Evolutionary conservation across 2,888 invertebrate species (phyloP), one percentile per base, ranked within the genome.

Genomic region (Pinctada fucata): DNA sequence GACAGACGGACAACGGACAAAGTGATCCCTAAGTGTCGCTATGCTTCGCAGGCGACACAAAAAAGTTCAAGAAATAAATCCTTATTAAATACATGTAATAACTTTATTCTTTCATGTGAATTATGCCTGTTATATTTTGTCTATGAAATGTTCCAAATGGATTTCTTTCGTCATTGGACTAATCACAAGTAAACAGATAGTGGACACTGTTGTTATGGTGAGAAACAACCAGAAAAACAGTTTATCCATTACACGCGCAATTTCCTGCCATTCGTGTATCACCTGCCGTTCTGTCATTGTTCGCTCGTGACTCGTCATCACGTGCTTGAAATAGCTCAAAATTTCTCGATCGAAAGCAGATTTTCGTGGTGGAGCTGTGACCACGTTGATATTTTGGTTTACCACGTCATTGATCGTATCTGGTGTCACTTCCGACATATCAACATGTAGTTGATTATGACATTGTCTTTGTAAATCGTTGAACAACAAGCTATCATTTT

Each of bases 161-260:
- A 87, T 83, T 13, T 86, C 72, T 72, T 89, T 88, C 5, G 87
- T 85, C 85, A 90, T 87, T 1, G 94, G 94, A 65, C 94, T 91
- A 71, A 94, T 88, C 50, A 94, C 90, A 5, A 94, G 90, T 68
- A 94, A 91, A 16, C 92, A 88, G 48, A 93, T 84, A 2, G 93
- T 93, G n/a, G 94, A 93, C 63, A 91, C 84, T 6, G 92, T 85
- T 3, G 94, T 93, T 49, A 94, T 93, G 49, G 91, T 82, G 3
- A 93, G 87, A 87, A 94, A 94, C 52, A 94, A 87, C 92, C 93
- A 93, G 88, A 94, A 94, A 52, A 94, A 92, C 8, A 93, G 89
- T 71, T 93, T 90, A 85, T 94, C 94, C 72, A 94, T 90, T 45
- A 93, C 92, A 78, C 93, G 90, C 3, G 94, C 94, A 13, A 94